Conservation (phyloP, 1,140 invertebrate genomes). For the Linepithema humile region DNA sequence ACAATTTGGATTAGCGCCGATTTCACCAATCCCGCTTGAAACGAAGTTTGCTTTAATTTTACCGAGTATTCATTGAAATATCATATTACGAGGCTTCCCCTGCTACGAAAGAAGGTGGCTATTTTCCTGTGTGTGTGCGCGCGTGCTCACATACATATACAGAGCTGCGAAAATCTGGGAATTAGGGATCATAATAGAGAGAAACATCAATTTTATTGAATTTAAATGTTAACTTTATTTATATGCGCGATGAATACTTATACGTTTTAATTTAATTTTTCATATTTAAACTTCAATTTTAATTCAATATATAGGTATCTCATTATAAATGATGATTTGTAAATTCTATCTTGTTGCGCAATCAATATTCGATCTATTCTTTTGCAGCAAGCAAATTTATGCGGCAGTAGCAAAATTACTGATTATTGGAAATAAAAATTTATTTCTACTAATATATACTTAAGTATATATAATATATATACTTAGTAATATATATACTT, state of each 20-base stretch:
- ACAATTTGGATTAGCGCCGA: conserved; percentile 61
- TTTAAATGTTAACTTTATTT: background rate
- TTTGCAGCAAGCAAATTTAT: too few relatives aligned
- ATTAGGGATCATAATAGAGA: background rate
- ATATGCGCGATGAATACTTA: background rate
- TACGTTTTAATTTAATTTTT: conserved; percentile 22
- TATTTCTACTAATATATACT: too few relatives aligned
- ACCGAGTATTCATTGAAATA: conserved; percentile 47
- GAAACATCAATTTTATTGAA: conserved; percentile 4
- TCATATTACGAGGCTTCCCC: conserved; percentile 21
- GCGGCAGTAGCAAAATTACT: too few relatives aligned
- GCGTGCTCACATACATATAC: too few relatives aligned
- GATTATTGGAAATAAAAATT: too few relatives aligned
- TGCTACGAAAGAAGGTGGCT: background rate
- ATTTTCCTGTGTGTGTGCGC: background rate
- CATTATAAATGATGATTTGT: too few relatives aligned
- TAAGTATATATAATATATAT: too few relatives aligned
- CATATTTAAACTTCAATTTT: too few relatives aligned
- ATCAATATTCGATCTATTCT: too few relatives aligned
- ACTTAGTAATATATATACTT: too few relatives aligned
- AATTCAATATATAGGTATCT: background rate
- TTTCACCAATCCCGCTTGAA: conserved; percentile 56
- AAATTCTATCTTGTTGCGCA: too few relatives aligned
- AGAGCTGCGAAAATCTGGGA: background rate
- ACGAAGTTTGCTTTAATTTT: conserved; percentile 45